phyloP scores from a whole-genome alignment of 2,113 vertebrate genomes.

The Ctenomys sociabilis region DNA sequence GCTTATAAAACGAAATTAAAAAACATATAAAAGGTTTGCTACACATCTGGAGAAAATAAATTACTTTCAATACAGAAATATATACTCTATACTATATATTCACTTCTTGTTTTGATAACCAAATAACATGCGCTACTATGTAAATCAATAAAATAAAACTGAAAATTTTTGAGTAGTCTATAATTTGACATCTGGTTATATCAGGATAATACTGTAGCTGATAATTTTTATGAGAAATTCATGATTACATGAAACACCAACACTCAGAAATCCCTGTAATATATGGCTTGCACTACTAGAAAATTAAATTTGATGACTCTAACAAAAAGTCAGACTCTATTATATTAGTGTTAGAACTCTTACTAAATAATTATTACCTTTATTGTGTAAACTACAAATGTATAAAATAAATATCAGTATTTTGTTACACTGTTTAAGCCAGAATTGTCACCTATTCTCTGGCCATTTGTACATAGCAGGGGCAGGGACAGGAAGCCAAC shows the following conservation, averaged over 20 bases:
- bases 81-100: slow-evolving; percentile 22
- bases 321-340: slow-evolving; percentile 5
- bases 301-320: background rate
- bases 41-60: slow-evolving; percentile 70
- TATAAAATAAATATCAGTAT: background rate
- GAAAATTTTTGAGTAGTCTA: background rate
- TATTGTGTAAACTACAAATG: background rate
- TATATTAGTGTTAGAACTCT: slow-evolving; percentile 23
- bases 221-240: background rate
- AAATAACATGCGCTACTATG: slow-evolving; percentile 25
- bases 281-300: background rate
- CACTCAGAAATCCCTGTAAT: background rate
- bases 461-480: background rate
- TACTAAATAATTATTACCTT: background rate
- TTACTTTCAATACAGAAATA: slow-evolving; percentile 63
- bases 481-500: slow-evolving; percentile 6
- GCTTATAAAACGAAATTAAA: slow-evolving; percentile 50
- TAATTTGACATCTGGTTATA: background rate
- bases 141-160: slow-evolving; percentile 28
- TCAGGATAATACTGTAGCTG: background rate
- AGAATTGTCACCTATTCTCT: background rate
- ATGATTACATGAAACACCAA: background rate
- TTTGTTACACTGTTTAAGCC: slow-evolving; percentile 32
- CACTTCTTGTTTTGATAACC: slow-evolving; percentile 66
- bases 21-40: slow-evolving; percentile 50